Percentiles rank a stretch among this genome's conserved stretches.
Evolutionary conservation across 2,113 vertebrate species (phyloP).

Genomic region (Cyprinodon brontotheroides): DNA sequence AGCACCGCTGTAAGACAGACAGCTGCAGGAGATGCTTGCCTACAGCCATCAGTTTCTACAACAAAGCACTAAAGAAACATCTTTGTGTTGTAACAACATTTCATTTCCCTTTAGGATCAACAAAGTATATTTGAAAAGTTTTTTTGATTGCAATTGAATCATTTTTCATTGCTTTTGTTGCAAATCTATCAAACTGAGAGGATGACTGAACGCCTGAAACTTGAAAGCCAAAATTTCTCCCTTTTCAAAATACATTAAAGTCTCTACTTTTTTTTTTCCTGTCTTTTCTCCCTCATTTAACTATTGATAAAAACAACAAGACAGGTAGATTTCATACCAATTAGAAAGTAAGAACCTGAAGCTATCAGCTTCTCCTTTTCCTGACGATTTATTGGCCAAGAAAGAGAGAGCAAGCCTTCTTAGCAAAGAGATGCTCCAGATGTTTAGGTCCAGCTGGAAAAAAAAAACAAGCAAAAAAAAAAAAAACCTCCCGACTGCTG

Average conservation of each 20-base stretch:
- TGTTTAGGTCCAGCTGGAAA: conserved; percentile 7
- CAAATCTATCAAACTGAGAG: background rate
- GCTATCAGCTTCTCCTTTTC: background rate
- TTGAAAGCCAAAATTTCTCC: background rate
- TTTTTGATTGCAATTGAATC: no score
- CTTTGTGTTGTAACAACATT: no score
- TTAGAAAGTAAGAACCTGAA: background rate
- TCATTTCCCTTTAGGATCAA: no score
- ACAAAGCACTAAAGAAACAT: no score
- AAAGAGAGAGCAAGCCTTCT: background rate
- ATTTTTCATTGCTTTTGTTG: background rate
- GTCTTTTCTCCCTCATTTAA: background rate
- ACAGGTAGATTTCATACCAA: background rate
- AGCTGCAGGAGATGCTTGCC: no score
- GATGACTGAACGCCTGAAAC: background rate
- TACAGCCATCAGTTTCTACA: no score
- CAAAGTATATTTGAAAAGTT: no score
- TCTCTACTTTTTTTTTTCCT: background rate
- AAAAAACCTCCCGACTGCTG: background rate
- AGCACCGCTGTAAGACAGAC: no score
- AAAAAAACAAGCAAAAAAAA: background rate
- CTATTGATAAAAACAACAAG: background rate
- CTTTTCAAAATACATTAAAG: background rate
- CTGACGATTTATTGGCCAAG: background rate
- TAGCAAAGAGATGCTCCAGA: background rate